Base-by-base conservation (phyloP, 2,888 invertebrate species). In the Limnephilus auricula region DNA sequence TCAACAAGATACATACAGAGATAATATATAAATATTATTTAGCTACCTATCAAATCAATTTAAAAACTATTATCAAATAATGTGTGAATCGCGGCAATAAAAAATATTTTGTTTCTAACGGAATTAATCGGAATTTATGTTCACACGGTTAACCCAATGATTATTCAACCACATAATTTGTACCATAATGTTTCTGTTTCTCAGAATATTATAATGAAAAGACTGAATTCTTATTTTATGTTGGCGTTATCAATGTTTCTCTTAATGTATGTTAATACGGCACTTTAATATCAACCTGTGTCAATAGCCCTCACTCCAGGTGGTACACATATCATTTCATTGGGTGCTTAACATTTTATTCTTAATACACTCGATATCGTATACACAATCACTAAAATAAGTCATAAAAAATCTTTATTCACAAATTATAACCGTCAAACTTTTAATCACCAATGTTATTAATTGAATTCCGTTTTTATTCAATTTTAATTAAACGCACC, bases 191-290 rank as follows among this genome's bases (percentile, higher is more conserved):
- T 80, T 30, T 80, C 32, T 80, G 65, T 30, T 87, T 65, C 87
- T 87, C 18, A 31, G 87, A 87, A 87, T 50, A 34, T 65, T 65
- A 65, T 65, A n/a, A 65, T 34, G 87, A 87, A 50, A 87, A 87
- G 45, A 10, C 30, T 87, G 30, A 65, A 87, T 65, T 31, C 87
- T 31, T 87, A 34, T 85, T 87, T 87, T 87, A 87, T 87, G 65
- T 31, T 30, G 10, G 31, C 34, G 87, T 50, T 87, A 87, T 87
- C 87, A 87, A 87, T 87, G 50, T 65, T 50, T 65, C 50, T 31
- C 65, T 87, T 87, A 87, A 87, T 87, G 87, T 87, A 87, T 87
- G 87, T 87, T 87, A 87, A 87, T 87, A 50, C 65, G 65, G 65
- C 32, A 87, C 87, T 87, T 87, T 87, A 87, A 87, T 65, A 87